Percentiles rank a stretch among this genome's conserved stretches.
Evolutionary conservation across 2,888 invertebrate genomes (phyloP).

Genomic region (Diadegma fenestrale): DNA sequence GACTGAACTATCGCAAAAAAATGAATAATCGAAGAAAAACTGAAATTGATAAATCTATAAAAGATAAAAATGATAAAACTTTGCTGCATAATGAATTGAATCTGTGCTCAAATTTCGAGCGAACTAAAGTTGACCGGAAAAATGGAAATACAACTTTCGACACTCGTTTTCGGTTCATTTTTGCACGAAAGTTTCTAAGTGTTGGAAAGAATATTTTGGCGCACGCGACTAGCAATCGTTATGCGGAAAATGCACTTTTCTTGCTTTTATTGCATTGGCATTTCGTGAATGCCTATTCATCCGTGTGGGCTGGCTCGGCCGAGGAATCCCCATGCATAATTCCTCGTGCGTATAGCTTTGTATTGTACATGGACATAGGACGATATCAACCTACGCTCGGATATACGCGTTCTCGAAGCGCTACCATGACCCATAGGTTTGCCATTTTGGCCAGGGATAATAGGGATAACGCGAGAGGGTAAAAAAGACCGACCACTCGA

Average conservation of each 20-base stretch:
- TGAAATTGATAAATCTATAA: background rate
- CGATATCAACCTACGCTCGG: constrained; percentile 59
- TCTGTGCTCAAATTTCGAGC: background rate
- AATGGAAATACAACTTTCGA: background rate
- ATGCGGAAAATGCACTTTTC: constrained; percentile 33
- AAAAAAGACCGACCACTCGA: constrained; percentile 4
- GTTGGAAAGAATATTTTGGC: background rate
- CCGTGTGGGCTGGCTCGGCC: constrained; percentile 51
- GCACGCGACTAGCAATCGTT: background rate
- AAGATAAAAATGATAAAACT: background rate
- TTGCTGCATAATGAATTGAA: background rate
- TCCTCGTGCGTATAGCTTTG: background rate
- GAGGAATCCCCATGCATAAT: constrained; percentile 14
- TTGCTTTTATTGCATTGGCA: constrained; percentile 35
- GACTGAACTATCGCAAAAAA: background rate
- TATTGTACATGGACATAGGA: constrained; percentile 26
- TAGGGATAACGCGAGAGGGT: constrained; percentile 28
- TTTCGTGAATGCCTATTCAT: constrained; percentile 63
- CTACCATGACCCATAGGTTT: constrained; percentile 11
- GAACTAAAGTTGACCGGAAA: background rate
- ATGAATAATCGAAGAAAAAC: background rate
- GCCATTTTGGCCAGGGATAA: constrained; percentile 37
- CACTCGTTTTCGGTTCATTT: background rate
- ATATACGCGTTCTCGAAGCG: constrained; percentile 3
- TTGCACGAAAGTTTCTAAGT: background rate